Base-by-base conservation (phyloP, 1,140 invertebrate species). In the Anoplolepis gracilipes region DNA sequence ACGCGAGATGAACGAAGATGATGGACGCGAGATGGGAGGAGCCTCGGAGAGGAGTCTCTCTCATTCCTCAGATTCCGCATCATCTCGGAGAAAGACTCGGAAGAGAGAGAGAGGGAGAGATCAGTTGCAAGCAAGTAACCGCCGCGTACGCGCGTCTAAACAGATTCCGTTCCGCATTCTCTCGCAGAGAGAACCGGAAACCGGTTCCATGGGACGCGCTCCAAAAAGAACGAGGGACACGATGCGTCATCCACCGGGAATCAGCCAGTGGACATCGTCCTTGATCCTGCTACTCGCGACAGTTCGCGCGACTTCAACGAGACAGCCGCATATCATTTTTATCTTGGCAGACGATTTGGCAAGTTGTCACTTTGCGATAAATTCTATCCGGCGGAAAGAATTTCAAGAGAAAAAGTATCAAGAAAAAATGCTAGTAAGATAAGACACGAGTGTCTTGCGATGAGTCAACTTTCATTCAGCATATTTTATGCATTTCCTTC, bases 341-440 rank as follows among this genome's bases (percentile, higher is more conserved):
- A 97, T 97, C 55, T 92, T 97, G 61, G 97, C 96, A 19, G 97
- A 97, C 93, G 97, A 97, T 94, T 93, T 97, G 95, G 97, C 97
- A 92, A 96, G 96, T 94, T 90, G 30, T 62, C 16, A 46, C 8
- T 73, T 57, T 62, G 19, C 22, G 25, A 53, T 49, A 78, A 70
- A 39, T 33, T 22, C 33, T 1, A n/a, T 55, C 7, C 13, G 30
- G 11, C 16, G 1, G 7, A 10, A 10, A 42, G 7, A 42, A 10
- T 13, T 59, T 11, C 7, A 53, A 36, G 25, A 78, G 53, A 22
- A 13, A 28, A 22, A 25, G 33, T 33, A 8, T 19, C 25, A 7
- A 30, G 28, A 22, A n/a, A 13, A 53, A 42, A 22, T 1, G 13
- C 1, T 49, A 3, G 30, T 6, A 53, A 1, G 28, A 46, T 46